Evolutionary conservation across 2,113 vertebrate genomes (phyloP).

Genomic region (Bufo bufo): DNA sequence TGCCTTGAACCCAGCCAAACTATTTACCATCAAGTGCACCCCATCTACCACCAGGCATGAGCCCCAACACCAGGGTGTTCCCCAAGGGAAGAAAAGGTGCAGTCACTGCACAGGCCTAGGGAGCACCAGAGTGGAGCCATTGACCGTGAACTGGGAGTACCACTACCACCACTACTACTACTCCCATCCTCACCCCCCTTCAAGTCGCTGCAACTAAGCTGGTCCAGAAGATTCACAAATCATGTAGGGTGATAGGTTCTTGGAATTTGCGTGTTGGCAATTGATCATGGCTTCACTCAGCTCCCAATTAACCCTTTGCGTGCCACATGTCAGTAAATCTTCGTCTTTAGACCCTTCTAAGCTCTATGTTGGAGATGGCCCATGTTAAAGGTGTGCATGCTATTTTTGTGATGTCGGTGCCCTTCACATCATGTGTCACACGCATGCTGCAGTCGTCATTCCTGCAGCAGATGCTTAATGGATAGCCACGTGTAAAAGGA

Average conservation of each 20-base stretch:
- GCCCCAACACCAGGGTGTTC: no score
- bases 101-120: no score
- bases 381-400: not conserved
- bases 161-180: no score
- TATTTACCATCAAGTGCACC: no score
- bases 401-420: slow-evolving; percentile 17
- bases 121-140: no score
- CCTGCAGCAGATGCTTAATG: slow-evolving; percentile 42
- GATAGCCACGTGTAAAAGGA: slow-evolving; percentile 25
- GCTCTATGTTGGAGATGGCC: not conserved
- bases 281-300: not conserved
- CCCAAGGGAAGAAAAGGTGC: no score
- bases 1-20: no score
- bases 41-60: no score
- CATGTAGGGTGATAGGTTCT: not conserved
- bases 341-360: not conserved
- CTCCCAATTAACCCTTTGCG: not conserved
- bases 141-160: no score
- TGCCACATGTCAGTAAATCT: not conserved
- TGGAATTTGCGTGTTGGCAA: not conserved
- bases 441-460: slow-evolving; percentile 26
- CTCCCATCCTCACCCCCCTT: no score
- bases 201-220: not conserved
- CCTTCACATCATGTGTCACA: slow-evolving; percentile 37
- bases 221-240: not conserved